Base-by-base conservation (phyloP, 2,113 vertebrate genomes). In the Argyrosomus japonicus region DNA sequence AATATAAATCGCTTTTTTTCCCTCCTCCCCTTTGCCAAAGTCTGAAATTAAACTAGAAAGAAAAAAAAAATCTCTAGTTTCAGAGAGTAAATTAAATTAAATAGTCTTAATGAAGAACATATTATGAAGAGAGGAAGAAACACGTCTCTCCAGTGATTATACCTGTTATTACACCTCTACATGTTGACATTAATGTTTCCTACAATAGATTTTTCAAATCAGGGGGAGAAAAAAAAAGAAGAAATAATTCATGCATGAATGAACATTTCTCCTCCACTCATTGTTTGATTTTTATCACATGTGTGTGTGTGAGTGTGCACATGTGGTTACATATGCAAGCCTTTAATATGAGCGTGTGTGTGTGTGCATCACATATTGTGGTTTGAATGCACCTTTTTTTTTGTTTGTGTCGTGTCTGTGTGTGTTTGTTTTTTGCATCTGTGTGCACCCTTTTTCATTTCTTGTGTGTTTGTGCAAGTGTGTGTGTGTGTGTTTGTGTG, bases 11-110 rank as follows among this genome's bases (percentile, higher is more conserved):
- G 2, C 17, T 21, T 25, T 58, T 71, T 74, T 40, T 32, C 7
- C 36, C 36, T 36, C 36, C 36, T 8, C 1, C 6, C 32, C 5
- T 32, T 32, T 32, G 48, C 32, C 45, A 68, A 72, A 72, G 51
- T 79, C 75, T 76, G 69, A 57, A 63, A 76, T 73, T 57, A 61
- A 58, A 70, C 1, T 36, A 8, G 36, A 36, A 36, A 8, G 36
- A 36, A 7, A 36, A 18, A 8, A 57, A 21, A 79, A 29, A 77
- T 69, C 4, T 81, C 1, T 29, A 48, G 19, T 80, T 78, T 73
- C 25, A 62, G 25, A 79, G 40, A 74, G 21, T 48, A 72, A 57
- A 82, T 78, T 13, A 58, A 84, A 79, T 82, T 29, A 48, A 75
- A 81, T 36, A 60, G 40, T 74, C 21, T 68, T 32, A 56, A 79